These are phyloP conservation scores for Dyspetes luteomarginatus DNA, from an alignment of 2,888 invertebrate genomes.

Conservation along the genomic window DNA sequence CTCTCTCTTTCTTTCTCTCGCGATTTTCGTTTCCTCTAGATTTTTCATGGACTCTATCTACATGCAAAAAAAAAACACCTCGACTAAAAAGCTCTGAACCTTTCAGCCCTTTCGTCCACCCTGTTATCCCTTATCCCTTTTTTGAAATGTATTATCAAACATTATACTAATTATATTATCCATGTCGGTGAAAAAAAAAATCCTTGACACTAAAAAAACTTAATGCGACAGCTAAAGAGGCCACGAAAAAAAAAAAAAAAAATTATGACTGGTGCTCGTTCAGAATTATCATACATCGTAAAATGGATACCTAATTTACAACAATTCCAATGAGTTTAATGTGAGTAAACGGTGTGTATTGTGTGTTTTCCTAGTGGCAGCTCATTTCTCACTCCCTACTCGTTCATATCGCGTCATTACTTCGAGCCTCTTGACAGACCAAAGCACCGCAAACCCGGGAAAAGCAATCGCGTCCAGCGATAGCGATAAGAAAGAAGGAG, in stretches of 20 bases:
- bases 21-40: too few relatives aligned
- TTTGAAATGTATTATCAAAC: too few relatives aligned
- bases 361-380: neutral
- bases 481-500: neutral
- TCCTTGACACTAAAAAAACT: too few relatives aligned
- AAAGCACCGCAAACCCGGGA: neutral
- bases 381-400: conserved; percentile 29
- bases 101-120: too few relatives aligned
- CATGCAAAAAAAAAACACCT: neutral
- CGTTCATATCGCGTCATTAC: conserved; percentile 32
- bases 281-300: conserved; percentile 15
- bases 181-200: too few relatives aligned
- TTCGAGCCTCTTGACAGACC: neutral
- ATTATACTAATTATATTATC: too few relatives aligned
- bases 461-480: conserved; percentile 2
- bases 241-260: neutral
- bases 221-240: conserved; percentile 7
- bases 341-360: conserved; percentile 29
- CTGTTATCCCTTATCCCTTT: too few relatives aligned
- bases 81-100: too few relatives aligned
- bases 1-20: conserved; percentile 4
- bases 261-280: neutral
- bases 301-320: conserved; percentile 53
- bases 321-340: conserved; percentile 40
- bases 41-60: too few relatives aligned